These are phyloP conservation scores for Sarotherodon lohbergeri DNA, from an alignment of 2,113 vertebrate genomes.

Conservation along the genomic window DNA sequence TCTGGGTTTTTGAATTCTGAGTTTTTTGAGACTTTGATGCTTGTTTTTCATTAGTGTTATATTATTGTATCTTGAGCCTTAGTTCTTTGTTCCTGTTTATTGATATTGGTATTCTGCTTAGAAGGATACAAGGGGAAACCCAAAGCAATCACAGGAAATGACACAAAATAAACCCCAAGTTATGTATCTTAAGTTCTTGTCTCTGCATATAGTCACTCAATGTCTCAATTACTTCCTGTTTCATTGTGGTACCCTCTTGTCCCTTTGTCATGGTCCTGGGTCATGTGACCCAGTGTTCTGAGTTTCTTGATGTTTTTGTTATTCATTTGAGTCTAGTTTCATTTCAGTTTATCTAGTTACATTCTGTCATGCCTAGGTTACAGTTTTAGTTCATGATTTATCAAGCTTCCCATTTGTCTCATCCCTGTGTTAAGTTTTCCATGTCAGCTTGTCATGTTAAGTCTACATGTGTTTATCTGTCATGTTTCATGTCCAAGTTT, in stretches of 20 bases:
- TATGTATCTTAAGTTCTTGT: not conserved
- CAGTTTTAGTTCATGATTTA: no score
- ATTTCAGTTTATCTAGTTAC: no score
- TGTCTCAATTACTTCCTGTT: not conserved
- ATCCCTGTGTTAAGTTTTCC: no score
- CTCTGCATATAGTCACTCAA: not conserved
- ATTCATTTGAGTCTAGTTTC: no score
- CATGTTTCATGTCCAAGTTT: no score
- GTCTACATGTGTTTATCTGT: no score
- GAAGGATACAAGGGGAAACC: not conserved
- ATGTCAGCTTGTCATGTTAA: no score
- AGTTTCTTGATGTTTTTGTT: no score
- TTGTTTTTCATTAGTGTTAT: not conserved
- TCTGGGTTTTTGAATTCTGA: not conserved
- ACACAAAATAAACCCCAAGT: not conserved
- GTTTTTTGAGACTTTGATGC: not conserved
- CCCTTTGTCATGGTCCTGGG: not conserved
- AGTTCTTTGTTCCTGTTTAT: not conserved
- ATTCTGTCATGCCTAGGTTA: no score
- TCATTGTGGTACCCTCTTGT: not conserved
- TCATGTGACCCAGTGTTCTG: no score
- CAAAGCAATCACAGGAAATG: not conserved
- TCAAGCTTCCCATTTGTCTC: no score
- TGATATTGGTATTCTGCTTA: rapidly evolving
- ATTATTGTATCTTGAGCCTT: not conserved